Conservation (phyloP, 2,113 vertebrate genomes). For the Archocentrus centrarchus region DNA sequence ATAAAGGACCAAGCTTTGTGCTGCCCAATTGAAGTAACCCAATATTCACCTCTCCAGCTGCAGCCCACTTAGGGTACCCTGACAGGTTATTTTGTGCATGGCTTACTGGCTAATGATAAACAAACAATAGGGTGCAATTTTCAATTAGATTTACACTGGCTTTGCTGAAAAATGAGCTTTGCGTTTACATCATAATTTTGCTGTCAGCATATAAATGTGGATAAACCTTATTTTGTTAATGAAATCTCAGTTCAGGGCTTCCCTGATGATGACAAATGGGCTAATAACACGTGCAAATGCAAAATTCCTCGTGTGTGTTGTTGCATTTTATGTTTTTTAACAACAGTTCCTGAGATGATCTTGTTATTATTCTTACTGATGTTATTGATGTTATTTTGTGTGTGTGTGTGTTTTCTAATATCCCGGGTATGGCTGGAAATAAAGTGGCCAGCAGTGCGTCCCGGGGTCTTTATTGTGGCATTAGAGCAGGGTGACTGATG, state of each 20-base stretch:
- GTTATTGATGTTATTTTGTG: background rate
- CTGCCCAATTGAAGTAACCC: background rate
- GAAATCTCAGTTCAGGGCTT: background rate
- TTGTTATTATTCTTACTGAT: slow-evolving; percentile 13
- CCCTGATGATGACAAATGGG: slow-evolving; percentile 21
- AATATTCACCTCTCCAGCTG: slow-evolving; percentile 5
- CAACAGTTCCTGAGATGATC: slow-evolving; percentile 12
- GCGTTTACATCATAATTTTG: slow-evolving; percentile 10
- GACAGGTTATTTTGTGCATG: slow-evolving; percentile 19
- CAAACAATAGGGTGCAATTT: slow-evolving; percentile 1
- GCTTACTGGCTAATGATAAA: background rate
- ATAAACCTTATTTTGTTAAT: slow-evolving; percentile 16
- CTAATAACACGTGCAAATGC: slow-evolving; percentile 28
- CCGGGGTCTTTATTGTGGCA: slow-evolving; percentile 23
- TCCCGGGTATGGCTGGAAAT: background rate
- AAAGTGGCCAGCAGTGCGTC: slow-evolving; percentile 23
- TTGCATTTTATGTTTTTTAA: slow-evolving; percentile 20
- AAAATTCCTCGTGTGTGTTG: background rate
- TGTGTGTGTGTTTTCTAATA: background rate
- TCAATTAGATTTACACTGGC: background rate
- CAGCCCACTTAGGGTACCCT: background rate
- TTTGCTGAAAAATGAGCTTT: slow-evolving; percentile 2
- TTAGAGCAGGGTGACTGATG: slow-evolving; percentile 45
- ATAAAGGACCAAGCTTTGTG: background rate
- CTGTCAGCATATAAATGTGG: slow-evolving; percentile 15